A percentile compares a stretch with the other conserved stretches of the same genome.
Conservation (phyloP, 2,113 vertebrate species). For the Muntiacus muntjak region DNA sequence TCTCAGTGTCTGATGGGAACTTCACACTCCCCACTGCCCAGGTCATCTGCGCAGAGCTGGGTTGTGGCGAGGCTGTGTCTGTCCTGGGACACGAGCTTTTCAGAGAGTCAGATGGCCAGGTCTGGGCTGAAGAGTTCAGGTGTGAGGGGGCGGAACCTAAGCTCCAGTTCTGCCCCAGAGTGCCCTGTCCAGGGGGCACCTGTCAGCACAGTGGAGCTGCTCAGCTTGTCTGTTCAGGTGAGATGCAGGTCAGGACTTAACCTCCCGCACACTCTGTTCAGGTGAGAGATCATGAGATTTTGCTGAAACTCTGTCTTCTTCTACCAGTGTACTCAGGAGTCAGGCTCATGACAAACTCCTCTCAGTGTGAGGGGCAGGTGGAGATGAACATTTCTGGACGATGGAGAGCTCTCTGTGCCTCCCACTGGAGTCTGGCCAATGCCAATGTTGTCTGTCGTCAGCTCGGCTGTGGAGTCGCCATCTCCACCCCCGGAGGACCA, state of each 20-base stretch:
- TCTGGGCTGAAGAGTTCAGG: not conserved
- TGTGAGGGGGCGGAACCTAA: not conserved
- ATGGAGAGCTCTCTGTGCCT: too few species aligned
- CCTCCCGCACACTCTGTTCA: not conserved
- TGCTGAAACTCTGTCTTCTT: too few species aligned
- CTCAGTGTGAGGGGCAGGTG: too few species aligned
- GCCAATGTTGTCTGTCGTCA: too few species aligned
- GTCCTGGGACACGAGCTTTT: not conserved
- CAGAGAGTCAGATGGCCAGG: not conserved
- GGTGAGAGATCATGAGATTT: not conserved
- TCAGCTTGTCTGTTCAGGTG: not conserved
- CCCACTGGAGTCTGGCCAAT: too few species aligned
- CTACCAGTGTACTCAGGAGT: too few species aligned
- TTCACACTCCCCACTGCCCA: not conserved
- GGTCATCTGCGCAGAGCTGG: constrained; percentile 45
- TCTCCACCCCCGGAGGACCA: too few species aligned
- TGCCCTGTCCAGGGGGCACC: not conserved
- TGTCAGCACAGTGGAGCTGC: not conserved
- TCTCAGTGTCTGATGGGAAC: not conserved
- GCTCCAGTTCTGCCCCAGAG: not conserved
- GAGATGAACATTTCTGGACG: too few species aligned
- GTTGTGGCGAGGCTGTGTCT: not conserved
- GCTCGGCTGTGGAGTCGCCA: too few species aligned
- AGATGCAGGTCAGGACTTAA: not conserved
- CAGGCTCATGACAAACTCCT: too few species aligned